Evolutionary conservation across 2,888 invertebrate species (phyloP).

Genomic region (Automeris io): DNA sequence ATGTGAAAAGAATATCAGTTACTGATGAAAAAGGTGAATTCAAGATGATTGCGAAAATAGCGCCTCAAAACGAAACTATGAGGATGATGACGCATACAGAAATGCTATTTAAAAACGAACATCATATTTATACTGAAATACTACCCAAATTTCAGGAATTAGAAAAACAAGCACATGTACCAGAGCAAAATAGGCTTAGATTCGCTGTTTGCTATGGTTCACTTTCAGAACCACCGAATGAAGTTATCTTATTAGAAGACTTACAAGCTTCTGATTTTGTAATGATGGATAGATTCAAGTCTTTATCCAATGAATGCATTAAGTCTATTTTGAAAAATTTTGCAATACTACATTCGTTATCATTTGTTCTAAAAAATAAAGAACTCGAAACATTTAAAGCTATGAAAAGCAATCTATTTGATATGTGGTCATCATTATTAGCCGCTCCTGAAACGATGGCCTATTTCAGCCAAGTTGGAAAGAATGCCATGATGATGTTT

Average conservation of each 20-base stretch:
- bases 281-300: constrained; percentile 32
- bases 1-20: constrained; percentile 25
- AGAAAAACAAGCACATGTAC: constrained; percentile 28
- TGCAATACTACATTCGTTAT: constrained; percentile 39
- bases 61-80: constrained; percentile 22
- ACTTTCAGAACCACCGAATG: constrained; percentile 24
- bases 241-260: constrained; percentile 43
- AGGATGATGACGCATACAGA: constrained; percentile 17
- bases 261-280: constrained; percentile 24
- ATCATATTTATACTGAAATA: constrained; percentile 30
- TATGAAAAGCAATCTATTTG: constrained; percentile 17
- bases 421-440: constrained; percentile 14
- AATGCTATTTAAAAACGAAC: constrained; percentile 33
- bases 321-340: constrained; percentile 33
- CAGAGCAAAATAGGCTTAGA: constrained; percentile 27
- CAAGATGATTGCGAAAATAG: constrained; percentile 42
- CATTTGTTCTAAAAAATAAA: constrained; percentile 32
- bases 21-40: constrained; percentile 25
- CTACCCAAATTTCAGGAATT: constrained; percentile 32
- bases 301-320: constrained; percentile 28
- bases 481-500: background rate
- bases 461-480: constrained; percentile 2
- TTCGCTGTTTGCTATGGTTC: constrained; percentile 36
- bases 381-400: constrained; percentile 28
- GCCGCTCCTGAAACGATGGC: background rate